Percentiles rank a stretch among this genome's conserved stretches.
Conservation (phyloP, 2,797 vertebrate species). For the Amphiprion clarkii region DNA sequence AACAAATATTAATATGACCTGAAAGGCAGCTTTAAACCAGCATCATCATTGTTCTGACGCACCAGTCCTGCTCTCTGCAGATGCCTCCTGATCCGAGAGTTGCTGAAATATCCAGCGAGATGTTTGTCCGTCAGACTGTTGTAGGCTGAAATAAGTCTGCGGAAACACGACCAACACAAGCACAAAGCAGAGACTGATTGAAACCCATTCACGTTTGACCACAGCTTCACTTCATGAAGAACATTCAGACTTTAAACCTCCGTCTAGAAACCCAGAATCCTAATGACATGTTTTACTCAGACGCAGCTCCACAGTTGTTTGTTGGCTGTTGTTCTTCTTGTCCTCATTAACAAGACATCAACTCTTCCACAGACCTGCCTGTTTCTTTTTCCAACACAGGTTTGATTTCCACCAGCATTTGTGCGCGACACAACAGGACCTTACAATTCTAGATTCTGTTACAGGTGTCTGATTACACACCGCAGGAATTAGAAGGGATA, state of each 20-base stretch:
- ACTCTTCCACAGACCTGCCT: slow-evolving; percentile 26
- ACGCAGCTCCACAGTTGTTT: slow-evolving; percentile 56
- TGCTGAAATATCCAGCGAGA: slow-evolving; percentile 94
- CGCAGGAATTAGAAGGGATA: slow-evolving; percentile 64
- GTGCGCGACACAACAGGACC: slow-evolving; percentile 78
- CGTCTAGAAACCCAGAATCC: slow-evolving; percentile 39
- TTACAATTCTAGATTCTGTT: slow-evolving; percentile 77
- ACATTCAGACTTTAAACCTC: not conserved
- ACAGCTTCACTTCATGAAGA: not conserved
- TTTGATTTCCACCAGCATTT: slow-evolving; percentile 82
- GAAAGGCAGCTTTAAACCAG: not conserved
- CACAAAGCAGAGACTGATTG: slow-evolving; percentile 23
- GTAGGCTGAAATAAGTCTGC: slow-evolving; percentile 90
- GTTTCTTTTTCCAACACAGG: slow-evolving; percentile 66
- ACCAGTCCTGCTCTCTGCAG: slow-evolving; percentile 95
- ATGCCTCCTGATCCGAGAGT: slow-evolving; percentile 90
- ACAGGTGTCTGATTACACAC: slow-evolving; percentile 79
- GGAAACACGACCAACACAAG: slow-evolving; percentile 54
- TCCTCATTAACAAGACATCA: slow-evolving; percentile 68
- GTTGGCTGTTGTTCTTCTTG: slow-evolving; percentile 45
- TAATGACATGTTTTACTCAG: slow-evolving; percentile 45
- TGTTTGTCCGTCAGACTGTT: slow-evolving; percentile 98
- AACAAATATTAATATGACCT: not conserved
- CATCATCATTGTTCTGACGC: slow-evolving; percentile 56
- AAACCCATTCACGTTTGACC: not conserved